Base-by-base conservation (phyloP, 2,888 invertebrate genomes). In the Drepana falcataria region DNA sequence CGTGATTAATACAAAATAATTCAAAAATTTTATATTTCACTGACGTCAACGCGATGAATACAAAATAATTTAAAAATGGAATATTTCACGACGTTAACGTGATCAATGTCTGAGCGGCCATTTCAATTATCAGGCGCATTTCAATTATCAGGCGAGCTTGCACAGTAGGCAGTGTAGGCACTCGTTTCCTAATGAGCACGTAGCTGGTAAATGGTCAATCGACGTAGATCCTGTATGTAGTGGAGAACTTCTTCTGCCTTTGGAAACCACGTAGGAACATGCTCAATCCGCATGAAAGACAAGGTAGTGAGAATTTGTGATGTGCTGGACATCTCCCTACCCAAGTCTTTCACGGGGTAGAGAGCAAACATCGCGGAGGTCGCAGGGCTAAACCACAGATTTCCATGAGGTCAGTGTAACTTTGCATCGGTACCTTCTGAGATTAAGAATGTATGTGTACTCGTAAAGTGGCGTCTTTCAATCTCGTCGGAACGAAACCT, bases 261-360 rank as follows among this genome's bases (percentile, higher is more conserved):
- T 51, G n/a, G 40, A 51, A 35, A 40, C 34, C 51, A 41, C 51
- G 51, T 49, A 73, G 81, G 71, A 65, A 58, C 59, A 59, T 81
- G 90, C 92, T 87, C 87, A 81, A 91, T 92, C 95, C 93, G 79
- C 96, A 96, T 96, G 97, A 98, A 98, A 97, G 97, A 98, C 98
- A 98, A 96, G 96, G 96, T 97, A 98, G 97, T 96, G 97, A 98
- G 97, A 91, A 88, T 83, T 84, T 81, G 77, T 83, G 84, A 83
- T 84, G 91, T 87, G 86, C 91, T 91, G 74, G 84, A 91, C 97
- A 97, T 97, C 97, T 98, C 98, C 96, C 97, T 97, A 98, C 97
- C 96, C 96, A 96, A 96, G 98, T 98, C 97, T 98, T 97, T 97
- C 97, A 97, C 87, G 91, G 83, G 92, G 94, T 87, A 92, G 89